Percentiles rank a stretch among this genome's conserved stretches.
phyloP scores from a whole-genome alignment of 2,888 invertebrate species.

The Amphipyra berbera region DNA sequence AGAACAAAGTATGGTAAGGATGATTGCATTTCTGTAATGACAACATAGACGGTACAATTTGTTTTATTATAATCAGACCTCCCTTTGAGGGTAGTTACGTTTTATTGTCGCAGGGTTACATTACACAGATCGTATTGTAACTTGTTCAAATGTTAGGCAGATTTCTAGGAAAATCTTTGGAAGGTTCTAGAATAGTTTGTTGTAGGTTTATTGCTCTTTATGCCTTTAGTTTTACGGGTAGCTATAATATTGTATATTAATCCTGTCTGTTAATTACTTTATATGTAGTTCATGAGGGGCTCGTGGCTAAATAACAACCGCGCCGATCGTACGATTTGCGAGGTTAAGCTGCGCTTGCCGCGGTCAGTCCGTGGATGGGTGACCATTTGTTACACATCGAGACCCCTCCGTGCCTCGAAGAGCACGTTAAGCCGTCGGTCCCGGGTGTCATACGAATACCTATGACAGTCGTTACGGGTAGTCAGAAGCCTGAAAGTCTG shows the following conservation, averaged over 20 bases:
- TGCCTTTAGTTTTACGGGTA: conserved; percentile 6
- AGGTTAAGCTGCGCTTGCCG: no score
- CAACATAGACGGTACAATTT: conserved; percentile 45
- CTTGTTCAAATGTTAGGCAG: conserved; percentile 22
- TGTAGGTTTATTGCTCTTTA: neutral
- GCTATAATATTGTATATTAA: neutral
- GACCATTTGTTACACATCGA: no score
- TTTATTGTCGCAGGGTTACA: conserved; percentile 46
- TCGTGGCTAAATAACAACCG: no score
- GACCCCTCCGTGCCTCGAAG: no score
- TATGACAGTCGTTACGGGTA: no score
- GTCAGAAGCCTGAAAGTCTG: no score
- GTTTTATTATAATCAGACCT: conserved; percentile 58
- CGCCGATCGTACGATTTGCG: no score
- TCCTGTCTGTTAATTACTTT: conserved; percentile 6
- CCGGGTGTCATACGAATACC: no score
- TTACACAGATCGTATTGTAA: conserved; percentile 55
- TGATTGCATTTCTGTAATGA: conserved; percentile 54
- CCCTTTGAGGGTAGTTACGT: conserved; percentile 43
- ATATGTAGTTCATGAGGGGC: neutral
- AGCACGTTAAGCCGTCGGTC: no score
- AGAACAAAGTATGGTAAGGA: conserved; percentile 22
- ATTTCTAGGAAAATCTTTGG: conserved; percentile 11
- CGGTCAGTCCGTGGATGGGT: no score
- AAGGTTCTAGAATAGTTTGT: conserved; percentile 16